Evolutionary conservation across 2,113 vertebrate genomes (phyloP), one percentile per base, ranked within the genome.

Genomic region (Etia nguti): DNA sequence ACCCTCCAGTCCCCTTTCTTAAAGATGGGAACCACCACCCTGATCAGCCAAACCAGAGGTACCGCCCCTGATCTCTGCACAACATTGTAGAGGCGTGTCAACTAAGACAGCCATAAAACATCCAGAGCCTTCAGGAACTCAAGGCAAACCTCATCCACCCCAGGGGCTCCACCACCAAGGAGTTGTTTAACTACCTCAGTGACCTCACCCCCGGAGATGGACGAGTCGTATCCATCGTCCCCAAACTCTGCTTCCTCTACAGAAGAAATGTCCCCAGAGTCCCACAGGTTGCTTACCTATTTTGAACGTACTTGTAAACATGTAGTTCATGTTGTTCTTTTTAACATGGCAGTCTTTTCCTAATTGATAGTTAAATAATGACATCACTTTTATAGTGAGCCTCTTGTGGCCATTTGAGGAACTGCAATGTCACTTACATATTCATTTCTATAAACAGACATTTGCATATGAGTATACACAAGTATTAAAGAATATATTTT

Each of bases 251-350:
- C 34, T 38, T 38, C 34, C 60, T 38, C 34, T n/a, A 22, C 34
- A 65, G 10, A 38, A 65, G 31, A 12, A 1, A 38, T 0, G 20
- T 65, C 18, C 0, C 0, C 1, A 38, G 34, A 38, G 60, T 65
- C 20, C 20, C 20, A 65, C 2, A 22, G 60, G 20, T 6, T 34
- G 31, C 0, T 8, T 34, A 38, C 0, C 20, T 65, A 38, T 65
- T 65, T 0, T 48, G 9, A 48, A 29, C 9, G 4, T 18, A 10
- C 9, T 3, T 75, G 68, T 8, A 46, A 75, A 75, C 68, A 75
- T 48, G 68, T 73, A 6, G 8, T 46, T 26, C 13, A 3, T 26
- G 24, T 0, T 26, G 38, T 46, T 10, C 65, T 26, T 73, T 43
- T 43, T 43, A 16, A 43, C 65, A 70, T 22, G 36, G 38, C 22